Conservation (phyloP, 2,113 vertebrate genomes). For the Bothrops jararaca region DNA sequence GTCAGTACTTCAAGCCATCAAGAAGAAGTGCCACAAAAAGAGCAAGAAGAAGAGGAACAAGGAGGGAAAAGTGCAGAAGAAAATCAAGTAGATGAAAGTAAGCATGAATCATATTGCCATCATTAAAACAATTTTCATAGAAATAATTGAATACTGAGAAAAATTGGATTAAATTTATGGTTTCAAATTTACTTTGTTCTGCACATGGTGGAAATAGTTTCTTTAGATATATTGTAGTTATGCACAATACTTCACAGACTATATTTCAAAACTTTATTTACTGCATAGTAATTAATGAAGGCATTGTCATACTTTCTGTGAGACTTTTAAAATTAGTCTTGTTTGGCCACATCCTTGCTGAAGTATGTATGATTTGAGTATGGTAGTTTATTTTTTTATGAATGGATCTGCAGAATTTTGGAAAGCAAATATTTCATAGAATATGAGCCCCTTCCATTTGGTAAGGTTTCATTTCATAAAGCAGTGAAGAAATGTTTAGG, state of each 20-base stretch:
- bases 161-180: not conserved
- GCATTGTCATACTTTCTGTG: conserved; percentile 22
- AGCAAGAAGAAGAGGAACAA: conserved; percentile 72
- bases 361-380: not conserved
- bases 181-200: conserved; percentile 8
- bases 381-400: not conserved
- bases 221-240: conserved; percentile 21
- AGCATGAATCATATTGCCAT: conserved; percentile 60
- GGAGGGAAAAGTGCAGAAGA: conserved; percentile 69
- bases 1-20: conserved; percentile 76
- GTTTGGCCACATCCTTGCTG: conserved; percentile 1
- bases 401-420: not conserved
- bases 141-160: not conserved
- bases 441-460: not conserved
- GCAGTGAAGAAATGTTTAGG: not conserved
- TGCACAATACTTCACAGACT: conserved; percentile 15
- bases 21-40: conserved; percentile 76
- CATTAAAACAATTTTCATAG: not conserved
- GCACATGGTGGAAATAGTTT: not conserved
- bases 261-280: conserved; percentile 21
- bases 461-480: not conserved
- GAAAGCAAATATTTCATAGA: not conserved
- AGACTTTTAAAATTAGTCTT: conserved; percentile 41
- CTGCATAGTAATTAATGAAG: conserved; percentile 11
- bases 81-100: conserved; percentile 78